Base-by-base conservation (phyloP, 2,797 vertebrate species). In the Rhynchonycteris naso region DNA sequence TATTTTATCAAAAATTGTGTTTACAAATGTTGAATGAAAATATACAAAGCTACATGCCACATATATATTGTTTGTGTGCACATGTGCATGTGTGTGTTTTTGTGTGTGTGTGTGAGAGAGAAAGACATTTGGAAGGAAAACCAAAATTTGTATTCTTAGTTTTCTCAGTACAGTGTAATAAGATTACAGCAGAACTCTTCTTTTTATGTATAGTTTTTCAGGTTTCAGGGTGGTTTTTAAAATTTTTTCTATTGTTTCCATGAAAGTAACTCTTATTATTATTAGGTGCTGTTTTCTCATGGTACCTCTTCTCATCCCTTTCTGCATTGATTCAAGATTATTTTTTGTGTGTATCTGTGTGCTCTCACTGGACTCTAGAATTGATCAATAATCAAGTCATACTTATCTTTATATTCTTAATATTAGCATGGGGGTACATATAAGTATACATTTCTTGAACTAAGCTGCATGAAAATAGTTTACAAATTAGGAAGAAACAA, bases 1-100 rank as follows among this genome's bases (percentile, higher is more conserved):
- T 54, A 79, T 93, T 91, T 88, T 85, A 82, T 16, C 21, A 76
- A 85, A 90, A 91, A 61, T 47, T 10, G 86, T 93, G 38, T 21
- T 90, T 76, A 78, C 16, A 92, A 71, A 50, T 56, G 7, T 85
- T 92, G 50, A 66, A 72, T 80, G 22, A 80, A 79, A 79, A 28
- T 89, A 33, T 22, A 21, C 30, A 75, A 81, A 89, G 22, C 26
- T 59, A 33, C 33, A 88, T 87, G 8, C 8, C 26, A 50, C 14
- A 52, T 69, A 59, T 30, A 22, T 68, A 56, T 13, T 43, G 58
- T 16, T 15, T 24, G 7, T 61, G 5, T 90, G 54, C 52, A 4
- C 35, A 3, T 58, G 14, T 26, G 1, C 56, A 28, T 50, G 43
- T 50, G 52, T 52, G 65, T 54, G 9, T 63, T 19, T 35, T 14